Conservation (phyloP, 2,113 vertebrate species). For the Helogale parvula region DNA sequence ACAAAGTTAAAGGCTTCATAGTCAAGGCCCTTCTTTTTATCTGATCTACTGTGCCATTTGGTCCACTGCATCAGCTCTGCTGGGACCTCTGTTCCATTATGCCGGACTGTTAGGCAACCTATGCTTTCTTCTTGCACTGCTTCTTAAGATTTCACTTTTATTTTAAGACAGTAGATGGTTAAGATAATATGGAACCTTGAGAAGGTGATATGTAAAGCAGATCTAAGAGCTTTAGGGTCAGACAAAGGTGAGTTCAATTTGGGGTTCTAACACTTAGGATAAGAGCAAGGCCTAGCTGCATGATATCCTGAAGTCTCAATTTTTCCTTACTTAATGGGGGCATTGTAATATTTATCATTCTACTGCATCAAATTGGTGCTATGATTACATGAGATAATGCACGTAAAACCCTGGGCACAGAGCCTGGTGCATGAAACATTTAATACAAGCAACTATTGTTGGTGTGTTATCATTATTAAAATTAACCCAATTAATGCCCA, state of each 20-base stretch:
- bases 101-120: not conserved
- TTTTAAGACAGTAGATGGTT: not conserved
- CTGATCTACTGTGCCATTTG: not conserved
- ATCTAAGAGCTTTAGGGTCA: not conserved
- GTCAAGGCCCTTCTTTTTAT: not conserved
- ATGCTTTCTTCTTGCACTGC: not conserved
- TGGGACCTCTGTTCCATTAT: not conserved
- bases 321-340: not conserved
- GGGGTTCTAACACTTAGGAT: not conserved
- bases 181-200: not conserved
- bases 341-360: not conserved
- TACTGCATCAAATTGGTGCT: not conserved
- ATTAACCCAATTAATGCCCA: no score
- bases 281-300: not conserved
- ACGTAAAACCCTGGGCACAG: not conserved
- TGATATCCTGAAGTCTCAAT: not conserved
- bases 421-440: not conserved
- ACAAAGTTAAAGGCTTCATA: not conserved
- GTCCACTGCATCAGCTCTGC: not conserved
- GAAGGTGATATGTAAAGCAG: not conserved
- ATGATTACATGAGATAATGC: not conserved
- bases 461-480: not conserved
- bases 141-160: conserved; percentile 12
- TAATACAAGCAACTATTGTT: not conserved
- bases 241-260: not conserved